Conservation (phyloP, 2,797 vertebrate species). For the Brachyalestes nurse region DNA sequence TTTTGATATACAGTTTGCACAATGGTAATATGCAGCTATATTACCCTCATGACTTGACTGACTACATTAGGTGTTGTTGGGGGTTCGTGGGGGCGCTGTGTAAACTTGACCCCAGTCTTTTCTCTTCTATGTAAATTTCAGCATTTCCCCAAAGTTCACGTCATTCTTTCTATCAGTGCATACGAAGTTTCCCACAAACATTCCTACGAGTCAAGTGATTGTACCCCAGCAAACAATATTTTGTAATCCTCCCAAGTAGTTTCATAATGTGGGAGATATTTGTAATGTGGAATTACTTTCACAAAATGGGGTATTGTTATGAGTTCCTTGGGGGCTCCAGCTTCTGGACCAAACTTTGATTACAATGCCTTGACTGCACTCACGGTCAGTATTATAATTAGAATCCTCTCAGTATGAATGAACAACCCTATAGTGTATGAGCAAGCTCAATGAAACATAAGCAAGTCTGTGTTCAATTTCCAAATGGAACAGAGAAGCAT, state of each 20-base stretch:
- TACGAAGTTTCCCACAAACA: neutral
- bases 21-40: no score
- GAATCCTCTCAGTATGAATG: neutral
- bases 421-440: neutral
- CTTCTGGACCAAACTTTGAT: constrained; percentile 32
- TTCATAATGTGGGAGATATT: constrained; percentile 14
- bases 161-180: constrained; percentile 5
- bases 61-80: no score
- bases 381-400: constrained; percentile 3
- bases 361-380: constrained; percentile 22
- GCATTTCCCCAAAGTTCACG: no score
- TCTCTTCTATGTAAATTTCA: no score
- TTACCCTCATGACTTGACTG: no score
- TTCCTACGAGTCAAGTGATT: neutral
- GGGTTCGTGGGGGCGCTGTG: no score
- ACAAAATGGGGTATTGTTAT: neutral
- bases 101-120: no score
- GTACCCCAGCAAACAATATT: neutral
- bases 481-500: constrained; percentile 25
- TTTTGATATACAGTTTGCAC: no score
- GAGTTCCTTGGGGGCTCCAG: constrained; percentile 5
- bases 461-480: constrained; percentile 10
- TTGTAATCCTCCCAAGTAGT: neutral
- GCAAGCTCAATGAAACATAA: constrained; percentile 19
- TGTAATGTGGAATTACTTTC: constrained; percentile 32